Percentiles rank a stretch among this genome's conserved stretches.
Evolutionary conservation across 2,113 vertebrate genomes (phyloP).

Genomic region (Carassius gibelio): DNA sequence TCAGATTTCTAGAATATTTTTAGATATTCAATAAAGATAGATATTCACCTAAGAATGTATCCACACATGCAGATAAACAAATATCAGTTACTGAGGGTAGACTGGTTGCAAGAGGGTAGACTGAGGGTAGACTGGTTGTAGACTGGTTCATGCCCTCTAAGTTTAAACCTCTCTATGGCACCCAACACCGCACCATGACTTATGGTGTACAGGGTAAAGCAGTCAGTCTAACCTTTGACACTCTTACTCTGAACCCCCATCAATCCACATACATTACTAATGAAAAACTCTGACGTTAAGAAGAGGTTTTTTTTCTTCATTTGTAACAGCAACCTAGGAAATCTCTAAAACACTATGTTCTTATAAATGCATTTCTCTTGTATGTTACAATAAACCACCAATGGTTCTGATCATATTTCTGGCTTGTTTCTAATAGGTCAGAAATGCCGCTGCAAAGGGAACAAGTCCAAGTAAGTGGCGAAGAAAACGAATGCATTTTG

Average conservation of each 20-base stretch:
- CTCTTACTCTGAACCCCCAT: slow-evolving; percentile 54
- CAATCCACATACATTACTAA: slow-evolving; percentile 55
- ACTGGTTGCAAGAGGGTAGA: neutral
- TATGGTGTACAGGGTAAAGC: slow-evolving; percentile 15
- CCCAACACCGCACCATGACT: slow-evolving; percentile 24
- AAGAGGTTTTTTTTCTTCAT: neutral
- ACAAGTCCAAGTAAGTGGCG: slow-evolving; percentile 75
- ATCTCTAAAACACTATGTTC: neutral
- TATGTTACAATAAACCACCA: neutral
- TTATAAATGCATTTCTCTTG: neutral
- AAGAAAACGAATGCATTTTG: neutral
- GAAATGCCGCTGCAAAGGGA: slow-evolving; percentile 83
- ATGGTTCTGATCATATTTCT: neutral
- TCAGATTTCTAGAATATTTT: neutral
- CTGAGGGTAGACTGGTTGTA: neutral
- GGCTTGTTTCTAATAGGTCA: slow-evolving; percentile 68
- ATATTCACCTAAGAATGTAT: neutral
- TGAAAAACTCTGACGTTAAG: too few species aligned
- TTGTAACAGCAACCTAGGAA: neutral
- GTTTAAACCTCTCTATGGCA: slow-evolving; percentile 37
- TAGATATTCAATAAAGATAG: too few species aligned
- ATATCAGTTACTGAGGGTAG: neutral
- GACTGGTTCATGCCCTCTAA: slow-evolving; percentile 23
- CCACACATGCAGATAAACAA: neutral
- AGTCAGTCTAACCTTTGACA: slow-evolving; percentile 5